Conservation (phyloP, 2,797 vertebrate species). For the Sylvia borin region DNA sequence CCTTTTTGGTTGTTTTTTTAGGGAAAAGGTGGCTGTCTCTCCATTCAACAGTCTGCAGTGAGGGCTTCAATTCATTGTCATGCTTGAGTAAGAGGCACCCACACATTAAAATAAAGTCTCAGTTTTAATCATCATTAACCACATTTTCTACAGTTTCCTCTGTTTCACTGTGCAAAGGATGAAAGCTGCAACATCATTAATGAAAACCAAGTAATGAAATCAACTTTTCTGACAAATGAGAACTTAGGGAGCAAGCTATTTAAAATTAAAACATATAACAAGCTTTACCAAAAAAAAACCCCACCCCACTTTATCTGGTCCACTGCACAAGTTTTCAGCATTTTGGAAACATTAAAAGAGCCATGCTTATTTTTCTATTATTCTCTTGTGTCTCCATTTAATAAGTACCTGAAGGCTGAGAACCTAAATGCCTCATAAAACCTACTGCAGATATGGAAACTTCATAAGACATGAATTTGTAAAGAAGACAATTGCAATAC, state of each 20-base stretch:
- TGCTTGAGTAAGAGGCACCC: not conserved
- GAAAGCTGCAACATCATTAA: not conserved
- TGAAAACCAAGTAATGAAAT: not conserved
- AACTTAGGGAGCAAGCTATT: not conserved
- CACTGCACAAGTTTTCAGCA: not conserved
- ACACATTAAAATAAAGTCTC: not conserved
- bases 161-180: not conserved
- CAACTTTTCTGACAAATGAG: not conserved
- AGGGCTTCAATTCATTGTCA: not conserved
- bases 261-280: not conserved
- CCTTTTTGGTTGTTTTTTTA: not conserved
- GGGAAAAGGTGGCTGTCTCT: not conserved
- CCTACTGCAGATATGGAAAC: not conserved
- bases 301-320: not conserved
- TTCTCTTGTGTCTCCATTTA: not conserved
- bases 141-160: not conserved
- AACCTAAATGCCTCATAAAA: not conserved
- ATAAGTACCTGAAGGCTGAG: not conserved
- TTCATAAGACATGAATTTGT: not conserved
- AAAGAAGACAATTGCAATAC: conserved; percentile 49
- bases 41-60: not conserved
- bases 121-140: not conserved
- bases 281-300: not conserved
- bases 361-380: not conserved
- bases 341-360: not conserved